Percentiles rank a stretch among this genome's conserved stretches.
Conservation (phyloP, 2,888 invertebrate species). For the Drosophila sordidapex region DNA sequence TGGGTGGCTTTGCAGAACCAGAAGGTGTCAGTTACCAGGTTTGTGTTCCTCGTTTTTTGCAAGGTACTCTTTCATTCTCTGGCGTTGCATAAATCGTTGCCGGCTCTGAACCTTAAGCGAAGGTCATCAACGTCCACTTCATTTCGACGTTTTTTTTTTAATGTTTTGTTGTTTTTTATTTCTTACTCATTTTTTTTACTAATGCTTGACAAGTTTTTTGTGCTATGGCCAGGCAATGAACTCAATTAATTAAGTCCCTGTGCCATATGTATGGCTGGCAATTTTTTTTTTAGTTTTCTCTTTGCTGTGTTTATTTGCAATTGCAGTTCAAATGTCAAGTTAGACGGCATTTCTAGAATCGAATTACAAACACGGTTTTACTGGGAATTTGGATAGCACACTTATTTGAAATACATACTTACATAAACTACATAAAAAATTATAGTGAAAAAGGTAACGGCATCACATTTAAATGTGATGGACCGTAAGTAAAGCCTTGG, state of each 20-base stretch:
- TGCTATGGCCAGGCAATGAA: slow-evolving; percentile 66
- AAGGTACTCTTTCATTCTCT: slow-evolving; percentile 36
- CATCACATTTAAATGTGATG: no score
- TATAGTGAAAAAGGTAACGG: no score
- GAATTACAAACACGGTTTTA: not conserved
- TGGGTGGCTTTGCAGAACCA: not conserved
- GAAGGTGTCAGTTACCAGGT: slow-evolving; percentile 68
- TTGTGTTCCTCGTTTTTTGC: slow-evolving; percentile 3
- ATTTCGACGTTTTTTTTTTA: slow-evolving; percentile 44
- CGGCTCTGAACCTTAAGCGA: slow-evolving; percentile 69
- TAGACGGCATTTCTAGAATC: slow-evolving; percentile 4
- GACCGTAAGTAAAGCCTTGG: not conserved
- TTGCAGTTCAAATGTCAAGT: slow-evolving; percentile 57
- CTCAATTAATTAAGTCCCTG: slow-evolving; percentile 69
- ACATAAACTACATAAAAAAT: not conserved
- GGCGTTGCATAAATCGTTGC: slow-evolving; percentile 56
- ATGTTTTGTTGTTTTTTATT: slow-evolving; percentile 21
- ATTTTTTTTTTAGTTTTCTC: not conserved
- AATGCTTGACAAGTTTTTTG: slow-evolving; percentile 27
- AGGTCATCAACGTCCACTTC: slow-evolving; percentile 71
- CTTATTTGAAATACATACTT: not conserved
- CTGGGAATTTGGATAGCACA: not conserved
- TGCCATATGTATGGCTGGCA: slow-evolving; percentile 54
- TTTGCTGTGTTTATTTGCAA: not conserved
- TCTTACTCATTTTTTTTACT: slow-evolving; percentile 8